These are phyloP conservation scores for Volucella bombylans DNA, from an alignment of 2,888 invertebrate genomes.

Conservation along the genomic window DNA sequence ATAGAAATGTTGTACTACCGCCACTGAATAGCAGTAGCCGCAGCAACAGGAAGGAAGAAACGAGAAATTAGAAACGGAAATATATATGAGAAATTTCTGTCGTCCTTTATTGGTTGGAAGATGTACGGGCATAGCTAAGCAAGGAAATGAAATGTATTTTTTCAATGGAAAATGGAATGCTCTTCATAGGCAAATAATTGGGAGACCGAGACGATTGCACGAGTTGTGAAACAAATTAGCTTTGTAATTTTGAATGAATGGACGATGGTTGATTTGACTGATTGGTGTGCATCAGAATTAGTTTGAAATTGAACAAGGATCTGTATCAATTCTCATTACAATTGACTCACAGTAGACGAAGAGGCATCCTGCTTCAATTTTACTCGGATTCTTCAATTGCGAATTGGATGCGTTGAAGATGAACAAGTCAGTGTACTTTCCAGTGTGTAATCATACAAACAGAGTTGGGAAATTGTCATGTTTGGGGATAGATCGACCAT, in stretches of 20 bases:
- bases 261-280: background rate
- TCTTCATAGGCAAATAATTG: conserved; percentile 45
- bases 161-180: conserved; percentile 22
- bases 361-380: no score
- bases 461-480: no score
- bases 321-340: no score
- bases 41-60: conserved; percentile 50
- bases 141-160: conserved; percentile 13
- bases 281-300: no score
- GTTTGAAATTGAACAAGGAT: no score
- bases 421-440: no score
- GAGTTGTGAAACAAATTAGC: conserved; percentile 21
- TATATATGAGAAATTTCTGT: conserved; percentile 37
- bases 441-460: no score
- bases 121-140: background rate
- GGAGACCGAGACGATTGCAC: conserved; percentile 22
- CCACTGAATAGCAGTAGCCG: background rate
- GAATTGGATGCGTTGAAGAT: no score
- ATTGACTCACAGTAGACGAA: no score
- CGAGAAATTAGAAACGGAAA: conserved; percentile 53
- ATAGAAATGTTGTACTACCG: background rate
- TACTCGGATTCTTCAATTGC: no score
- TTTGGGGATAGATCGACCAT: no score
- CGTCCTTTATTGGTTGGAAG: conserved; percentile 24
- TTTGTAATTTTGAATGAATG: background rate